Conservation (phyloP, 2,797 vertebrate species). For the Anabacerthia variegaticeps region DNA sequence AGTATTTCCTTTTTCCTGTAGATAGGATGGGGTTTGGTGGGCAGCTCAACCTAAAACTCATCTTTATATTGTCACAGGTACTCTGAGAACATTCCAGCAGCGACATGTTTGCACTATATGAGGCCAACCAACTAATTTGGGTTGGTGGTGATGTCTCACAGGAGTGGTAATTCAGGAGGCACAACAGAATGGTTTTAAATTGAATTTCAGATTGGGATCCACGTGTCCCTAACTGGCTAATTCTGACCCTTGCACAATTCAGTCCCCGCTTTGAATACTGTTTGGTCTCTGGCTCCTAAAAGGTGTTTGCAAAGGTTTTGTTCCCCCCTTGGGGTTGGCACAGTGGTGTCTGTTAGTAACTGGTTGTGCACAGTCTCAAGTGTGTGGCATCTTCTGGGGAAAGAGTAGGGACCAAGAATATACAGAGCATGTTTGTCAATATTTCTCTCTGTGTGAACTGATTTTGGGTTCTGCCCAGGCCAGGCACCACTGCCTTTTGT, state of each 20-base stretch:
- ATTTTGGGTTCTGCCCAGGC: background rate
- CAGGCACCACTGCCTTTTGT: fast-evolving
- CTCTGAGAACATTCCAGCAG: background rate
- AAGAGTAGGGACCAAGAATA: background rate
- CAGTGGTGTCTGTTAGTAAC: background rate
- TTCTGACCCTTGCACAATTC: background rate
- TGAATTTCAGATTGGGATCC: background rate
- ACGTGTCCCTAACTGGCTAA: background rate
- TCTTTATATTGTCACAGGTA: background rate
- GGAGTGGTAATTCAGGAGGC: background rate
- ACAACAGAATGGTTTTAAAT: too few species aligned
- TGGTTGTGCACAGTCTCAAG: fast-evolving
- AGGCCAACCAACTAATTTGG: background rate
- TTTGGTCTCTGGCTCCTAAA: background rate
- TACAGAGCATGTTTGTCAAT: background rate
- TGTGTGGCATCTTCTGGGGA: fast-evolving
- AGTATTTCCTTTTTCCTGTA: background rate
- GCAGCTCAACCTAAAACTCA: background rate
- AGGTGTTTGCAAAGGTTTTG: background rate
- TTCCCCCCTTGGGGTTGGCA: background rate
- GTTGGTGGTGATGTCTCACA: fast-evolving
- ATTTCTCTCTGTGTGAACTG: background rate
- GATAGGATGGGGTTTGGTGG: background rate
- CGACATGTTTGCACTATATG: background rate
- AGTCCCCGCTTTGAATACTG: background rate